These are phyloP conservation scores for Squalus acanthias DNA, from an alignment of 2,797 vertebrate genomes.

Conservation along the genomic window DNA sequence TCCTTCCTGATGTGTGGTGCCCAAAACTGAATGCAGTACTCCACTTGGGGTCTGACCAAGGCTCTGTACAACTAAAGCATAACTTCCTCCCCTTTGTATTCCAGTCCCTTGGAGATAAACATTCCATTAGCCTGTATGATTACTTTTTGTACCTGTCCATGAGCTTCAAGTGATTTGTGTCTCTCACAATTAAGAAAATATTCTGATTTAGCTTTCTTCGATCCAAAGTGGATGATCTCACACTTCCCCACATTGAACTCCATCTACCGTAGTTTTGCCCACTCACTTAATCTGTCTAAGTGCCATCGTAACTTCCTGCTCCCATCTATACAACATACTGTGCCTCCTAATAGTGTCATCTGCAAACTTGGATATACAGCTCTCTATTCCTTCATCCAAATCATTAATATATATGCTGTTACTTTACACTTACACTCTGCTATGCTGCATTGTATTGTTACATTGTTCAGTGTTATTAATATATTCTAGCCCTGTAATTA, in stretches of 20 bases:
- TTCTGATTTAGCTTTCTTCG: neutral
- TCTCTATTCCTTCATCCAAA: neutral
- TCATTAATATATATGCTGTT: neutral
- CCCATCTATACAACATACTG: neutral
- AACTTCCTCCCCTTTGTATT: neutral
- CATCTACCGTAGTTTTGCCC: neutral
- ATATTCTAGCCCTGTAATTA: constrained; percentile 4
- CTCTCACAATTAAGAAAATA: neutral
- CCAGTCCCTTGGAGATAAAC: neutral
- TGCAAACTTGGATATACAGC: neutral
- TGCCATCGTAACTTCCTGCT: neutral
- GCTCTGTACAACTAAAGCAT: neutral
- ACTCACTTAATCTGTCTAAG: neutral
- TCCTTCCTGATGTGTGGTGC: neutral
- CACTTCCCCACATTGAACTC: neutral
- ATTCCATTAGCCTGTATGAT: neutral
- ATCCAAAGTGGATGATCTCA: neutral
- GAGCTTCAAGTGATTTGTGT: neutral
- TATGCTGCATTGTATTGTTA: neutral
- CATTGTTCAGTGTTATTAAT: constrained; percentile 1
- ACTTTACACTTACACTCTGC: neutral
- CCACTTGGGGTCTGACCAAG: neutral
- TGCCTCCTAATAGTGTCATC: neutral
- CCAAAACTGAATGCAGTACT: neutral
- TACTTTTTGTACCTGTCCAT: neutral